Evolutionary conservation across 1,140 invertebrate genomes (phyloP), one percentile per base, ranked within the genome.

Genomic region (Drosophila prosaltans): DNA sequence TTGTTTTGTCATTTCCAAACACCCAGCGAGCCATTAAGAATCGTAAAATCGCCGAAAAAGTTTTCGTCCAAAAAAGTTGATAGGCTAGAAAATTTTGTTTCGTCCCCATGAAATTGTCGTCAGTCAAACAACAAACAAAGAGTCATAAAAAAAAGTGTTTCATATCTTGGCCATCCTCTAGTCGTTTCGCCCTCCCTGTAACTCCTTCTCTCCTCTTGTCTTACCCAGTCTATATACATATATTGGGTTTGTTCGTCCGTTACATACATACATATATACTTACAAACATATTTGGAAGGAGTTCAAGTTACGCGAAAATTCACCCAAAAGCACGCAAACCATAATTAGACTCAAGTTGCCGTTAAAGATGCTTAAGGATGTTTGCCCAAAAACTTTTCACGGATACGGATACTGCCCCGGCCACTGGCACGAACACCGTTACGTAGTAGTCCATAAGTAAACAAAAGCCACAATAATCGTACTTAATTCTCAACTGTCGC

Each of bases 341-440:
- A 67, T 75, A 80, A 80, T 80, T 80, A 72, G 77, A 79, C 76
- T 64, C 62, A 40, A 70, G 72, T 26, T 61, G 65, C 54, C 40
- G 59, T 74, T 72, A 71, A 58, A 51, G 67, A 32, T 36, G 48
- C 51, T 39, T 54, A 45, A 43, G 55, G 36, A 66, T 58, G 39
- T 59, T 58, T 32, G 24, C 21, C 45, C 45, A 26, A 51, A 43
- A 51, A 26, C 21, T 51, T 51, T 51, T 51, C 45, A 51, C 45
- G 45, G 45, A 51, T 51, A 51, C 45, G 45, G 45, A 51, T 51
- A 51, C 45, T 11, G 45, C 21, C n/a, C 45, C 24, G 24, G 21
- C 8, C 21, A 51, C 7, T 26, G 45, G 21, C 21, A 51, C 21
- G 45, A 51, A 8, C 45, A 51, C 3, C 9, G 4, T 48, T 11